A percentile compares a stretch with the other conserved stretches of the same genome.
phyloP scores from a whole-genome alignment of 2,888 invertebrate species.

The Caenorhabditis sulstoni region DNA sequence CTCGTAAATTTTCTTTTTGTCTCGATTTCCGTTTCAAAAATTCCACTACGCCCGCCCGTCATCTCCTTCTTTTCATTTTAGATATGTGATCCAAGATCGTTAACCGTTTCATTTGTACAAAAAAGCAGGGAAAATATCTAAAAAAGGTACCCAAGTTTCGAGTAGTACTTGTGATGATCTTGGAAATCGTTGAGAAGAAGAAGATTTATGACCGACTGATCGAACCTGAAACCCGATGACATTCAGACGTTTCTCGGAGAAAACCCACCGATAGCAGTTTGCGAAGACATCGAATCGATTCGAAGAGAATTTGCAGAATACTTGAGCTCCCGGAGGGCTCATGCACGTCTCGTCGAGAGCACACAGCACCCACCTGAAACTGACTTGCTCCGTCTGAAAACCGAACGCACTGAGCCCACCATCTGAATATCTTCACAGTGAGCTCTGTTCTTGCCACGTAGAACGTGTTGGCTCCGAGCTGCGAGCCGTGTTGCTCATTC shows the following conservation, averaged over 20 bases:
- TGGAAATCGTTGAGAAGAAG: constrained; percentile 28
- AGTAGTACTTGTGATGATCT: constrained; percentile 18
- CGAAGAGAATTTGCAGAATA: constrained; percentile 8
- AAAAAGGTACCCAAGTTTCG: neutral
- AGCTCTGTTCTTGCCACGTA: constrained; percentile 27
- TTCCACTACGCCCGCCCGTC: neutral
- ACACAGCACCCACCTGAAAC: constrained; percentile 35
- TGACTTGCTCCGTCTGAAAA: too few species aligned
- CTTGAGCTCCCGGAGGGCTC: constrained; percentile 23
- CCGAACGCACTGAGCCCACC: constrained; percentile 16
- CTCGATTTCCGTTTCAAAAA: constrained; percentile 15
- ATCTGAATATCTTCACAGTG: constrained; percentile 31
- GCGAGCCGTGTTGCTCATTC: constrained; percentile 4
- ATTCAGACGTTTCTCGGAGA: too few species aligned
- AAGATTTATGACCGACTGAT: constrained; percentile 41
- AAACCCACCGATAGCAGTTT: constrained; percentile 21
- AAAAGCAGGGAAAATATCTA: neutral
- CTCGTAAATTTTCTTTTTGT: constrained; percentile 52
- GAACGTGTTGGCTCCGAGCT: constrained; percentile 34
- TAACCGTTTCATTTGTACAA: neutral
- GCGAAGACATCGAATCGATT: constrained; percentile 22
- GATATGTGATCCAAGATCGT: neutral
- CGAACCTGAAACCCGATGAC: constrained; percentile 34
- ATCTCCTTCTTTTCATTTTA: constrained; percentile 6
- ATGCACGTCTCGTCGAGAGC: constrained; percentile 29